Evolutionary conservation across 2,113 vertebrate genomes (phyloP), one percentile per base, ranked within the genome.

Genomic region (Melanotaenia duboulayi): DNA sequence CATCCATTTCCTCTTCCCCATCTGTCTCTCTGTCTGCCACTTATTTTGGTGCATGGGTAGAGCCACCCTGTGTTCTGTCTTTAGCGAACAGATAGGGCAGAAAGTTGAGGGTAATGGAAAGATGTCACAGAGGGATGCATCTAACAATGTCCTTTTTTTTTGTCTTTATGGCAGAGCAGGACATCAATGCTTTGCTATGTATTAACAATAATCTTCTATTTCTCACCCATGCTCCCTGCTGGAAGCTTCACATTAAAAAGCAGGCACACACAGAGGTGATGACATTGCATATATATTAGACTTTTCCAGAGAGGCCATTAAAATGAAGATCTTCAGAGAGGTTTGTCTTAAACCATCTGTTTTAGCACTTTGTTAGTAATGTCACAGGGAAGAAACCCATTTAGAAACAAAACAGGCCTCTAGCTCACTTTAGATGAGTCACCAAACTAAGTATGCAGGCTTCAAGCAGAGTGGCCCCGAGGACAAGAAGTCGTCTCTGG

Each of bases 1-100:
- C 71, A 85, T 84, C 75, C 78, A 83, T 88, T 84, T 90, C 80
- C 81, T 85, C 81, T 83, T 65, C 65, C 78, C 85, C 87, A 89
- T 87, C 84, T 88, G 87, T 80, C 71, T 75, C 51, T 56, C 73
- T 87, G 78, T 85, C 82, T 80, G 81, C 74, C 76, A 77, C 80
- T 87, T 87, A 87, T 77, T 88, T 87, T 74, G 46, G 84, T 69
- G 81, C 24, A 12, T 63, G 79, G 78, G 82, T 52, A 37, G 77
- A 81, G 61, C 78, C 71, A 64, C 83, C 71, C 71, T 55, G 65
- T 74, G 71, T 68, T 74, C 67, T 80, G 77, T 72, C 68, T 87
- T 84, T 80, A 62, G 77, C 59, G 73, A 72, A 72, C n/a, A 65
- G 60, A 83, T 69, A 64, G 71, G 78, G 40, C 74, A 60, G 60